Base-by-base conservation (phyloP, 2,797 vertebrate species). In the Anniella stebbinsi region DNA sequence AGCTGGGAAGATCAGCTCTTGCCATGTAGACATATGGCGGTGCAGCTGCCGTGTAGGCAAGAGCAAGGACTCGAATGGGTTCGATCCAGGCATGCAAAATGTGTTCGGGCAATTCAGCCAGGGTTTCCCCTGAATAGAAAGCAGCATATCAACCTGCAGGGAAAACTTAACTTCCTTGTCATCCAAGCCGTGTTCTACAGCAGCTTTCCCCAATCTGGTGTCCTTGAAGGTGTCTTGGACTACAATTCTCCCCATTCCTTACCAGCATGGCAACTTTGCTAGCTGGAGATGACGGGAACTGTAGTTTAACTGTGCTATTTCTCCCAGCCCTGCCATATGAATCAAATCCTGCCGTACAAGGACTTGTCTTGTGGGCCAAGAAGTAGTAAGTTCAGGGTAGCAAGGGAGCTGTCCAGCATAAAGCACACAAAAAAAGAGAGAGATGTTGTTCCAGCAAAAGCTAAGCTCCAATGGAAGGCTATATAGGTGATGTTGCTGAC, bases 61-160 rank as follows among this genome's bases (percentile, higher is more conserved):
- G 51, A 54, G 11, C 12, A 23, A 6, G 6, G n/a, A 54, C 11
- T 21, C n/a, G 2, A n/a, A n/a, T 1, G 72, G 0, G 1, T 11
- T 57, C n/a, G 9, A 80, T 45, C 57, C 60, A 8, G 28, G 76
- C 38, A 0, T 66, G 54, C 67, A 54, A 41, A 72, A 18, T 73
- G 15, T 48, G 63, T 38, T 70, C 33, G 5, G 17, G 41, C 17
- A n/a, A 41, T 6, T 45, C 72, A 83, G 30, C 7, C 48, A 54
- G 57, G 36, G 57, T n/a, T 54, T 67, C n/a, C 36, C 54, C 54
- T 11, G 45, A 45, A 67, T 51, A 48, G 3, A 82, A 90, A 67
- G 0, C 72, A 69, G 63, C 3, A 28, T 25, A 66, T 36, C 33
- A 41, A 21, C 63, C 80, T 83, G 69, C 38, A 48, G 36, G 70